Base-by-base conservation (phyloP, 2,113 vertebrate genomes). In the Marmota monax region DNA sequence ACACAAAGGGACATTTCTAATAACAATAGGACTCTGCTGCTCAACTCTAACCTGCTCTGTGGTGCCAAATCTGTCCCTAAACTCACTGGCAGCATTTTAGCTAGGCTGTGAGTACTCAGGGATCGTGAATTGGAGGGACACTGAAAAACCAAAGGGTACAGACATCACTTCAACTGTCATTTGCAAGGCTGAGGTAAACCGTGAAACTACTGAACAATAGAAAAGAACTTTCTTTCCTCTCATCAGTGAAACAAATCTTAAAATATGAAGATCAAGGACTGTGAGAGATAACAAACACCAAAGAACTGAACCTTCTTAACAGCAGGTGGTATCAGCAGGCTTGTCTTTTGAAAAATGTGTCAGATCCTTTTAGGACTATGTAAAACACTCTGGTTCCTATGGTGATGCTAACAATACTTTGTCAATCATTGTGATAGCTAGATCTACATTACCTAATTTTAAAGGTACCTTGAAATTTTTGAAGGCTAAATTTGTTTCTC, bases 401-500 rank as follows among this genome's bases (percentile, higher is more conserved):
- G 83, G 89, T 73, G 91, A 96, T 27, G 6, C 53, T 77, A 74
- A 84, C 58, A 97, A 69, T 39, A 34, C 69, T 76, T 90, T 88
- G 95, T 79, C 88, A 89, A 25, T 83, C 85, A 94, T 22, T 65
- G 39, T 69, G 78, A 25, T 65, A 65, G 80, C n/a, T 32, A 70
- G 37, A 95, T 73, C 42, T n/a, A 67, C 45, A 29, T 67, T 73
- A 74, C 72, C 45, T 29, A 39, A 48, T 96, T 89, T 96, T 8
- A 77, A 97, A 91, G 93, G 53, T 53, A 78, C 39, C 86, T 90
- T 77, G 65, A 95, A 91, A 65, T 61, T 74, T 53, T 74, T 86
- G 48, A 92, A 91, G 45, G 58, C 90, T 96, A 84, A 93, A 89
- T 97, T 89, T 84, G 34, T 73, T 93, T 93, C 45, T 90, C 76